Conservation (phyloP, 2,113 vertebrate genomes). For the Corythornis cristatus region DNA sequence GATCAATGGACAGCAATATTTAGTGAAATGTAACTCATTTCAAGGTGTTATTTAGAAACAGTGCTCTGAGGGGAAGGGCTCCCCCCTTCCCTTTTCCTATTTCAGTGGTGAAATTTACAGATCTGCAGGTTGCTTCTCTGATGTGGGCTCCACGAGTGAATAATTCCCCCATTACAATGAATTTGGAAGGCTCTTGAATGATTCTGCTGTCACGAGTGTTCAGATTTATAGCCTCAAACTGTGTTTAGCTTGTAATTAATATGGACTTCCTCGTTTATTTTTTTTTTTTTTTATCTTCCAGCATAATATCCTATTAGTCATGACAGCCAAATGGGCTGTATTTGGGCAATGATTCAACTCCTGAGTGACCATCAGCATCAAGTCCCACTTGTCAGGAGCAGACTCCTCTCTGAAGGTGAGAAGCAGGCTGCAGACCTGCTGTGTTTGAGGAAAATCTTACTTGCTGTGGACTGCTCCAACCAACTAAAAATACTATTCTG, state of each 20-base stretch:
- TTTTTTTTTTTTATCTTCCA: neutral
- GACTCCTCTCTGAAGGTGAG: neutral
- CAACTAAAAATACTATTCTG: neutral
- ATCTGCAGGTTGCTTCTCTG: neutral
- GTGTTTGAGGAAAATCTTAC: neutral
- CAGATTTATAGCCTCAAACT: slow-evolving; percentile 55
- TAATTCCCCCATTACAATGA: neutral
- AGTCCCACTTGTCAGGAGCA: neutral
- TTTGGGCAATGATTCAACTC: neutral
- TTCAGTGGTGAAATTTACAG: neutral
- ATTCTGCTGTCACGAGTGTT: slow-evolving; percentile 47
- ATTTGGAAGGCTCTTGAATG: neutral
- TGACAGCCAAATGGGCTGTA: neutral
- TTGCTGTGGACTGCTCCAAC: neutral
- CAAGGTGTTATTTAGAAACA: neutral
- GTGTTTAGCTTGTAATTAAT: slow-evolving; percentile 15
- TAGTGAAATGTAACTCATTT: neutral
- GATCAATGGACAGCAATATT: neutral
- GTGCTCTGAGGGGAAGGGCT: neutral
- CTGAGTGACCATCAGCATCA: neutral
- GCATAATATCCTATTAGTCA: slow-evolving; percentile 8
- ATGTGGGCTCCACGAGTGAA: neutral
- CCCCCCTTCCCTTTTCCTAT: neutral
- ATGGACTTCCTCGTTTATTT: slow-evolving; percentile 10
- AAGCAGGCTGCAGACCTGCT: neutral